Evolutionary conservation across 2,113 vertebrate genomes (phyloP).

Genomic region (Carollia perspicillata): DNA sequence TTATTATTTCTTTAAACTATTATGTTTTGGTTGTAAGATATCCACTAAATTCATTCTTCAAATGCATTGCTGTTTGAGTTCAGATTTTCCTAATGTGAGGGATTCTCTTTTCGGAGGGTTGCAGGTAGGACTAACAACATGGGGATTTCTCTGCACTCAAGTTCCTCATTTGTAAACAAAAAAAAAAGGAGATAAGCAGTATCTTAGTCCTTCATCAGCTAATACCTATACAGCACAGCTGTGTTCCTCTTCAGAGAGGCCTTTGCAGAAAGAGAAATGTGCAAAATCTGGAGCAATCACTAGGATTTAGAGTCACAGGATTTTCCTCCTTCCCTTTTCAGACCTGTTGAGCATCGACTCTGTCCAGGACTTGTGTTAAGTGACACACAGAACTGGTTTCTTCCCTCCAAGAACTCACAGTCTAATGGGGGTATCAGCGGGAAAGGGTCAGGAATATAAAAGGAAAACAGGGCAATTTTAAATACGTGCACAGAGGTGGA

Average conservation of each 20-base stretch:
- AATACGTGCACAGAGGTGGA: background rate
- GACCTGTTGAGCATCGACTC: background rate
- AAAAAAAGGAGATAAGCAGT: background rate
- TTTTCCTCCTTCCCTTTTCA: background rate
- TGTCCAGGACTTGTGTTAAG: background rate
- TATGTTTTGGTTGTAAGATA: background rate
- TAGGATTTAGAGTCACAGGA: background rate
- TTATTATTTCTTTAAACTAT: background rate
- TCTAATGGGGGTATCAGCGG: background rate
- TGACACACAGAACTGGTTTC: background rate
- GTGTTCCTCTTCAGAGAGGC: background rate
- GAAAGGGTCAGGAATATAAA: background rate
- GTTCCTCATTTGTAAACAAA: conserved; percentile 37
- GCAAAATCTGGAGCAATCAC: background rate
- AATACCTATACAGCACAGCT: background rate
- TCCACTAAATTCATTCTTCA: background rate
- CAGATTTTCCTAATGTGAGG: background rate
- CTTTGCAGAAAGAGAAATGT: background rate
- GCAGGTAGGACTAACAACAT: background rate
- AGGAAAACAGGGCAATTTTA: background rate
- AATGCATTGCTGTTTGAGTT: background rate
- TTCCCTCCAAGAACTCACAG: background rate
- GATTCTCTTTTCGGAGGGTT: background rate
- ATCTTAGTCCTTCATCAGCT: background rate
- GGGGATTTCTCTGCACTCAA: background rate